phyloP scores from a whole-genome alignment of 1,140 invertebrate species.

The Magallana ariakensis region DNA sequence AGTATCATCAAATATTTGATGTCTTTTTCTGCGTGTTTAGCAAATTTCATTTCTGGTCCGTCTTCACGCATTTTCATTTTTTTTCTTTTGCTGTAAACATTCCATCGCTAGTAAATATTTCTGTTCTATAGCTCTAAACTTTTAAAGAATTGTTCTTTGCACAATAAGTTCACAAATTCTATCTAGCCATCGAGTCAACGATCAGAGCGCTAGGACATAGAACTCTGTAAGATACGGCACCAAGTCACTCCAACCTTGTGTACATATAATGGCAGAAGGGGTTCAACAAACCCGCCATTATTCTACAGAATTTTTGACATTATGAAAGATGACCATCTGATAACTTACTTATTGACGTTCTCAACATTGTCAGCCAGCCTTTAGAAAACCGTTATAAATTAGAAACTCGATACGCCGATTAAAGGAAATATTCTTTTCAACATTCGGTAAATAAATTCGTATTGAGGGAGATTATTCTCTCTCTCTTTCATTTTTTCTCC shows the following conservation, averaged over 20 bases:
- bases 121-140: too few species aligned
- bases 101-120: background rate
- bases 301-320: background rate
- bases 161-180: too few species aligned
- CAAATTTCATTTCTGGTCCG: background rate
- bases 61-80: background rate
- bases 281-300: constrained; percentile 8
- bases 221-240: background rate
- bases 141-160: too few species aligned
- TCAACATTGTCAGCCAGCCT: background rate
- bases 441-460: background rate
- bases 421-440: constrained; percentile 14
- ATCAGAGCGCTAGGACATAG: background rate
- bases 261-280: background rate
- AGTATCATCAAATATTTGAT: background rate
- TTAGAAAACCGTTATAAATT: constrained; percentile 1
- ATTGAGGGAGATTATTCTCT: background rate
- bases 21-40: background rate
- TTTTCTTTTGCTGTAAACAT: background rate
- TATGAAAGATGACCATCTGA: constrained; percentile 6
- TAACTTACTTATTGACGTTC: background rate
- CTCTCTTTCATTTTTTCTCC: too few species aligned
- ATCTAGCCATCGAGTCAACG: background rate
- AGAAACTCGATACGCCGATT: background rate
- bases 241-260: constrained; percentile 22